Percentiles rank a stretch among this genome's conserved stretches.
Conservation (phyloP, 1,140 invertebrate genomes). For the Andricus grossulariae region DNA sequence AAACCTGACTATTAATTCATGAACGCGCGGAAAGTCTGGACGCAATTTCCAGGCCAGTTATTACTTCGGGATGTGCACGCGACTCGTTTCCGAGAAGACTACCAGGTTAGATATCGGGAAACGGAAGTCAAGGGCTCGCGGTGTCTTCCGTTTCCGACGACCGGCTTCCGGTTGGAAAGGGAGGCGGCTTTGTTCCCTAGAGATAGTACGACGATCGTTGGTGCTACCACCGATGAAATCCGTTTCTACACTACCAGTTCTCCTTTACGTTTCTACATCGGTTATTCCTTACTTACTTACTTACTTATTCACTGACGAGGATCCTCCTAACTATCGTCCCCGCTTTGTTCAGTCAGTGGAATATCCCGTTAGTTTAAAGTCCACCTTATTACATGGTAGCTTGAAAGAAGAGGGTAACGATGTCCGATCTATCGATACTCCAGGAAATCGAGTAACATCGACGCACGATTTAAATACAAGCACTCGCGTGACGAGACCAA, state of each 20-base stretch:
- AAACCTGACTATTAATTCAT: neutral
- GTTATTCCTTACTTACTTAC: neutral
- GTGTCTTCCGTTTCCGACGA: constrained; percentile 24
- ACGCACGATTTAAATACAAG: constrained; percentile 23
- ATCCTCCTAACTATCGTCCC: neutral
- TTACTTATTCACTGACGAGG: neutral
- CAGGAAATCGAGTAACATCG: constrained; percentile 12
- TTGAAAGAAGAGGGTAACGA: constrained; percentile 12
- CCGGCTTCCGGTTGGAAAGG: constrained; percentile 3
- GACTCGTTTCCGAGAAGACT: constrained; percentile 1
- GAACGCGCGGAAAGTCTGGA: neutral
- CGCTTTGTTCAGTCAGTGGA: neutral
- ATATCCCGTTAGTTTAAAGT: neutral
- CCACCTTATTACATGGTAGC: constrained; percentile 11
- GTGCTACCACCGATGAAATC: neutral
- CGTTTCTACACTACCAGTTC: neutral
- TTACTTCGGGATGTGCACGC: constrained; percentile 23
- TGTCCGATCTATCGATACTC: neutral
- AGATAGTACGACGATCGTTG: constrained; percentile 7
- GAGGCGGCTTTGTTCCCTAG: constrained; percentile 8
- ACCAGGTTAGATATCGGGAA: constrained; percentile 21
- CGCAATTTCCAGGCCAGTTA: constrained; percentile 9
- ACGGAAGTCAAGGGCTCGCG: constrained; percentile 13
- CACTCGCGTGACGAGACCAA: constrained; percentile 16
- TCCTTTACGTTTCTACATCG: neutral